Base-by-base conservation (phyloP, 2,888 invertebrate species). In the Dione juno region DNA sequence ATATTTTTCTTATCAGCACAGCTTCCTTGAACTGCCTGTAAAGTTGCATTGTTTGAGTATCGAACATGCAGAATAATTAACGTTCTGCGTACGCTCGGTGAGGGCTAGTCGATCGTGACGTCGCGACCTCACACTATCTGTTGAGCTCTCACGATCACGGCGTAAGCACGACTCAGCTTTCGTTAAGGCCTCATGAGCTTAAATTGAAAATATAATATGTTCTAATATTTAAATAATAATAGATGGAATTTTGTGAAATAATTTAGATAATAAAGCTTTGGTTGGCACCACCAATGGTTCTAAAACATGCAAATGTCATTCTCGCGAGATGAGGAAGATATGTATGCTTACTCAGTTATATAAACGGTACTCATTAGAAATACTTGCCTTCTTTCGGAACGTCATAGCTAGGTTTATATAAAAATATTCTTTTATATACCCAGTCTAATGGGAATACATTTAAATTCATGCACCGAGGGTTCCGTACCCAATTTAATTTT, bases 121-220 rank as follows among this genome's bases (percentile, higher is more conserved):
- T 78, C 77, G 85, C 90, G 91, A 91, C 91, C 90, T 88, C 88
- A 88, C 84, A 89, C 87, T 90, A 91, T 91, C 90, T 89, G 82
- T 81, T 81, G 83, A 83, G 86, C 85, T 88, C 89, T 90, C 91
- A 92, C 92, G 91, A 91, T 85, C 86, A 87, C 89, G 84, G 86
- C 82, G 84, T 84, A 80, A 78, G 87, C 91, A 90, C 89, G 89
- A 89, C 73, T 79, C 79, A 78, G 82, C 82, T 84, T 83, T 84
- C 84, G 82, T 84, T 87, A 85, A 82, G 80, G 84, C 81, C 81
- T 80, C 78, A 28, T 52, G 54, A 50, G 16, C 37, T 52, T 19
- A 13, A 13, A 50, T 50, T 64, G 50, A 50, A 64, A 50, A 64
- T 50, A 16, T 37, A 40, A 28, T 43, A 28, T 61, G 6, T 21